These are phyloP conservation scores for Acrobasis consociella DNA, from an alignment of 2,888 invertebrate species.

Conservation along the genomic window DNA sequence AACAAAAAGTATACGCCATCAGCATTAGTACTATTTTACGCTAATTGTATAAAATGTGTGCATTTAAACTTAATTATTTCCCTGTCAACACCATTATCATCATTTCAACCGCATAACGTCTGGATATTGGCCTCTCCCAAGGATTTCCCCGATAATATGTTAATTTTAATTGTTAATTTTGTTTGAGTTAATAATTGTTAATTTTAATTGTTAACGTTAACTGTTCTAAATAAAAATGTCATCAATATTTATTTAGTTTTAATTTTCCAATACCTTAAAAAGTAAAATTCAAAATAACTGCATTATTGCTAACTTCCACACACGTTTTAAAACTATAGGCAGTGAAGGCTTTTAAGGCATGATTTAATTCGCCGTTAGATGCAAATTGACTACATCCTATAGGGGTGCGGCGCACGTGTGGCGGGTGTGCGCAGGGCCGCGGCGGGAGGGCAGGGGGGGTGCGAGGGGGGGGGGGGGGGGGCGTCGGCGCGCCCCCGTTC, in stretches of 20 bases:
- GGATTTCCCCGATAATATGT: no score
- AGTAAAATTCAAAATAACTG: no score
- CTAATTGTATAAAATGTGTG: no score
- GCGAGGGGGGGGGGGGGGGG: slow-evolving; percentile 27
- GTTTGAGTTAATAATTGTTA: no score
- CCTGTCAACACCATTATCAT: no score
- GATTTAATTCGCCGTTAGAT: slow-evolving; percentile 16
- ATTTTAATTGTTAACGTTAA: neutral
- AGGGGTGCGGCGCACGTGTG: slow-evolving; percentile 59
- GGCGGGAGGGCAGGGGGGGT: slow-evolving; percentile 34
- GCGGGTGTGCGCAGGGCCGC: slow-evolving; percentile 30
- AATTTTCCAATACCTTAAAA: neutral
- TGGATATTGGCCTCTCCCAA: no score
- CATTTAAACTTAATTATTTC: no score
- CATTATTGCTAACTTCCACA: neutral
- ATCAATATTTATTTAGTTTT: neutral
- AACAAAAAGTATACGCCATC: no score
- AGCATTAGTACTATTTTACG: no score
- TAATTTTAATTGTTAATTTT: no score
- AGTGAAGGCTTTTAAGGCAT: neutral
- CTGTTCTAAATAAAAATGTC: neutral
- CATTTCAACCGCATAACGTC: no score
- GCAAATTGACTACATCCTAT: slow-evolving; percentile 34
- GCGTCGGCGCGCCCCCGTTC: slow-evolving; percentile 73
- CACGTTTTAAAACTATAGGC: neutral